Percentiles rank a stretch among this genome's conserved stretches.
Evolutionary conservation across 2,888 invertebrate genomes (phyloP).

Genomic region (Conchocele bisecta): DNA sequence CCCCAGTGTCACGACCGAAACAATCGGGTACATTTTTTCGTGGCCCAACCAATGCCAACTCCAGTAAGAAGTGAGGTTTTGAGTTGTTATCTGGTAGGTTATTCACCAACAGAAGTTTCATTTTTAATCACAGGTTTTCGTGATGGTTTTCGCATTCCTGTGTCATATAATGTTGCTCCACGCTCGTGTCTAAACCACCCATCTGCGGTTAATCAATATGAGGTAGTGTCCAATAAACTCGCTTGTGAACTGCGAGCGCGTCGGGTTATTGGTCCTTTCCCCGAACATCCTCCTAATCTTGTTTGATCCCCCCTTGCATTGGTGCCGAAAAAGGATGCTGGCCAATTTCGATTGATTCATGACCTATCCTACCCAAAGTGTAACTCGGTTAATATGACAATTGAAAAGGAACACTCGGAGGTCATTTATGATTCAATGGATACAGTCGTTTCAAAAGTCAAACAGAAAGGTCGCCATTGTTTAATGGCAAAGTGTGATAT

Average conservation of each 20-base stretch:
- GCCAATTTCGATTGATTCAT: conserved; percentile 28
- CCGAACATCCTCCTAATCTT: conserved; percentile 13
- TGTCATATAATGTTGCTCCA: neutral
- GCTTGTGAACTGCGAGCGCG: conserved; percentile 7
- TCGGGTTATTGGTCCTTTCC: conserved; percentile 25
- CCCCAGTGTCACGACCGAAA: too few relatives aligned
- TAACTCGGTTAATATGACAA: too few relatives aligned
- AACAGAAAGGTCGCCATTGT: too few relatives aligned
- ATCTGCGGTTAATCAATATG: conserved; percentile 13
- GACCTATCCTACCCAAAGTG: conserved; percentile 29
- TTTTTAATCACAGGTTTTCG: conserved; percentile 3
- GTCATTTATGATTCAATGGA: too few relatives aligned
- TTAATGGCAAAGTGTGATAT: too few relatives aligned
- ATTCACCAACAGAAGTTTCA: neutral
- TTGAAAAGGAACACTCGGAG: too few relatives aligned
- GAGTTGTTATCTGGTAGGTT: neutral
- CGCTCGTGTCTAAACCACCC: neutral
- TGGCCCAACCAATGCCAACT: too few relatives aligned
- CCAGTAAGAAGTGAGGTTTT: neutral
- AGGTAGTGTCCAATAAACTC: conserved; percentile 5
- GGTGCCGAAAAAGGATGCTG: conserved; percentile 16
- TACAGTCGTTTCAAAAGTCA: too few relatives aligned
- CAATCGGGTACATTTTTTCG: too few relatives aligned
- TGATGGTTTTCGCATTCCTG: neutral
- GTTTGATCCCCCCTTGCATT: conserved; percentile 31